Base-by-base conservation (phyloP, 2,888 invertebrate species). In the Gnatocerus cornutus region DNA sequence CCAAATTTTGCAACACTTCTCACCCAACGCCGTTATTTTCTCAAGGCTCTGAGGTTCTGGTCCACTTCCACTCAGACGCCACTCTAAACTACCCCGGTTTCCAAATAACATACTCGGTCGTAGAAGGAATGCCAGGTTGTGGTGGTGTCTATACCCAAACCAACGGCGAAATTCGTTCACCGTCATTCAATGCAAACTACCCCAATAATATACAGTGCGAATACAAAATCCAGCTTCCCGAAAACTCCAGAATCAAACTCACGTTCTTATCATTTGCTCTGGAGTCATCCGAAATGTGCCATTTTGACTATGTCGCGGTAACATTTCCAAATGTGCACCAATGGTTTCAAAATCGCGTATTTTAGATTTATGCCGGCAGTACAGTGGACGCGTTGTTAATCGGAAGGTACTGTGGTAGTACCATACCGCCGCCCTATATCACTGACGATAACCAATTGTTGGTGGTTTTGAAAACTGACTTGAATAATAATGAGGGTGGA, bases 1-100 rank as follows among this genome's bases (percentile, higher is more conserved):
- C 87, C 56, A 89, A 88, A 77, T 93, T 89, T 79, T 97, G 97
- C 81, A 94, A 92, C 77, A 89, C 91, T 0, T 88, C 89, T 0
- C 87, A 90, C 75, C 95, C 96, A 0, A 86, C 91, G 5, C 94
- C 95, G 0, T 71, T 97, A 1, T 85, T 88, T 37, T 89, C 93
- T 4, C 88, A 91, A 1, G 89, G 92, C 14, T 87, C 90, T 29
- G 87, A 88, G 65, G 88, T 90, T 3, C 78, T 87, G 3, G 84
- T 95, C 48, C 88, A 92, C 80, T 97, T 97, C 82, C 96, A 96
- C 83, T 93, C 96, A 0, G 96, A 97, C 80, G 83, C 0, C 93
- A 96, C 80, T 29, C 84, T 87, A 8, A 87, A 87, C 43, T 95
- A 94, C 78, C 85, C 87, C 14, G 97, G 97, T n/a, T 98, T 97